Evolutionary conservation across 2,797 vertebrate genomes (phyloP).

Genomic region (Vipera latastei): DNA sequence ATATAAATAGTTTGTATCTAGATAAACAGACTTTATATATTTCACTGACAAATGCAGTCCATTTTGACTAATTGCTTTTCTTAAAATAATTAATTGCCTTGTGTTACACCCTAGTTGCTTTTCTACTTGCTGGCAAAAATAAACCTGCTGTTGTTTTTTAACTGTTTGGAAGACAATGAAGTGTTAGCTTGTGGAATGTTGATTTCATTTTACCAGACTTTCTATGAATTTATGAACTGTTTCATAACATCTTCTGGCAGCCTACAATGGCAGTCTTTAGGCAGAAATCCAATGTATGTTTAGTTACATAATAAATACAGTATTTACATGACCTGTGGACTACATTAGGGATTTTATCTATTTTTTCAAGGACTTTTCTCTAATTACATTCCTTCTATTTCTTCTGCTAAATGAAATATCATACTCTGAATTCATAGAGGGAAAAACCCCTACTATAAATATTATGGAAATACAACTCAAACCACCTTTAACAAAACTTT

Average conservation of each 20-base stretch:
- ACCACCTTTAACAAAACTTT: slow-evolving; percentile 67
- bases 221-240: slow-evolving; percentile 81
- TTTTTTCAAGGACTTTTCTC: slow-evolving; percentile 54
- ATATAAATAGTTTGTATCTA: neutral
- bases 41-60: neutral
- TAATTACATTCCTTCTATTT: slow-evolving; percentile 72
- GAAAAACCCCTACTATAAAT: neutral
- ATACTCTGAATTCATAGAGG: neutral
- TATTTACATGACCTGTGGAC: slow-evolving; percentile 76
- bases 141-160: slow-evolving; percentile 62
- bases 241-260: slow-evolving; percentile 77
- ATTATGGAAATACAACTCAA: slow-evolving; percentile 39
- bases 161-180: slow-evolving; percentile 78
- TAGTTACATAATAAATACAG: slow-evolving; percentile 80
- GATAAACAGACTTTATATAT: neutral
- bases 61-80: slow-evolving; percentile 54
- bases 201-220: slow-evolving; percentile 78
- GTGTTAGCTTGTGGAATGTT: slow-evolving; percentile 77
- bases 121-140: slow-evolving; percentile 66
- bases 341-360: slow-evolving; percentile 13
- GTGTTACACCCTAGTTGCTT: slow-evolving; percentile 55
- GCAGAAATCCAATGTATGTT: slow-evolving; percentile 79
- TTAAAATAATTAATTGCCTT: slow-evolving; percentile 22
- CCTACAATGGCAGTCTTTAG: slow-evolving; percentile 78
- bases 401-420: slow-evolving; percentile 63